Base-by-base conservation (phyloP, 2,113 vertebrate genomes). In the Motacilla tschutschensis region DNA sequence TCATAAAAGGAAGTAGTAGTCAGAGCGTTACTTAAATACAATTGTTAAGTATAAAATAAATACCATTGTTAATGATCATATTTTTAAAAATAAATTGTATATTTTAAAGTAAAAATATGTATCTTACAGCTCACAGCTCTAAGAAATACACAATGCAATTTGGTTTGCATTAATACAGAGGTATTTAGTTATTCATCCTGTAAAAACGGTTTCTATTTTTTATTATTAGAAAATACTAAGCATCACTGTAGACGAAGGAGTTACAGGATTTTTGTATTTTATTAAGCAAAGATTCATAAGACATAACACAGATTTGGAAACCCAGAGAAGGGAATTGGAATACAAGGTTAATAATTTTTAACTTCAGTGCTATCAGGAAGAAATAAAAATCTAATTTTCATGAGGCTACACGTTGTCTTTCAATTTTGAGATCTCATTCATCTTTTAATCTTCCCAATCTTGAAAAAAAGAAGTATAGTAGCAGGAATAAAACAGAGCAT, bases 371-470 rank as follows among this genome's bases (percentile, higher is more conserved):
- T 81, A 47, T 19, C 41, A 62, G 22, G 43, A 89, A 83, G 80
- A 87, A 85, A 88, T 62, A 65, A 85, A 83, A 91, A 47, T 6
- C 48, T 75, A 72, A 63, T 93, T 85, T 89, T 89, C 58, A 75
- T 78, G 77, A 83, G 55, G 48, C 77, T 87, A 21, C 59, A 25
- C 3, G 8, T 33, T 89, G 43, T 40, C 47, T 91, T 93, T 74
- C 62, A 59, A 69, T 92, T 72, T 69, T 48, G 65, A 85, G 58
- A 65, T 67, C 73, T 62, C 47, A 73, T 81, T 88, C 47, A 36
- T 84, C 55, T 87, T 81, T 88, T 79, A 69, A 76, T 82, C 55
- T 79, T 79, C 17, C 20, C 26, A 54, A 14, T 82, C 38, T 38
- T 26, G 24, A 70, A 79, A 50, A 63, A 44, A 43, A 35, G 17